phyloP scores from a whole-genome alignment of 2,797 vertebrate genomes.

The Sphenodon punctatus region DNA sequence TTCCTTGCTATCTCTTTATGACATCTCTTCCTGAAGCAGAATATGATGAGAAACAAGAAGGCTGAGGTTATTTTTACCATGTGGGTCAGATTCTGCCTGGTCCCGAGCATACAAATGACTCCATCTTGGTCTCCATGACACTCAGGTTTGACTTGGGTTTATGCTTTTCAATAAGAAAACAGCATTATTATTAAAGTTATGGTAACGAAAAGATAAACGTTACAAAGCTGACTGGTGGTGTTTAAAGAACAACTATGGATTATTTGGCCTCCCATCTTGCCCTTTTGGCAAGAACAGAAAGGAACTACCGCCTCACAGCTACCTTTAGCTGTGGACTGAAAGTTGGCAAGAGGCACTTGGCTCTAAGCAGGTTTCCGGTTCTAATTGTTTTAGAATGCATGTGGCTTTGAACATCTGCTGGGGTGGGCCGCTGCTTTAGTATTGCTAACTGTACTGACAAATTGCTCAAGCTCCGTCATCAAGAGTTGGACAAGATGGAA shows the following conservation, averaged over 20 bases:
- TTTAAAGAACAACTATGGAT: neutral
- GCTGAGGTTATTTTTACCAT: too few relatives aligned
- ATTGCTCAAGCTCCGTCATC: constrained; percentile 61
- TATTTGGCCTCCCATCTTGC: constrained; percentile 4
- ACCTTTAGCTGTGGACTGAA: neutral
- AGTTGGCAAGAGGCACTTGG: neutral
- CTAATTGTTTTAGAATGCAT: constrained; percentile 48
- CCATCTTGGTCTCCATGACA: neutral
- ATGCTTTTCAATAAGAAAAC: neutral
- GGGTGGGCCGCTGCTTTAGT: constrained; percentile 46
- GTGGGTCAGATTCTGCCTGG: neutral
- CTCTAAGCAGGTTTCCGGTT: constrained; percentile 4
- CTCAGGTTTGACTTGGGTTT: neutral
- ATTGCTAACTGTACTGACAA: constrained; percentile 44
- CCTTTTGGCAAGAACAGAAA: neutral
- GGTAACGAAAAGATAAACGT: neutral
- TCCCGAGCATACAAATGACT: neutral
- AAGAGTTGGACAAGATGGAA: constrained; percentile 6
- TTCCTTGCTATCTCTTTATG: too few relatives aligned
- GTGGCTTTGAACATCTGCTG: constrained; percentile 48
- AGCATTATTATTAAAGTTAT: neutral
- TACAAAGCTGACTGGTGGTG: neutral
- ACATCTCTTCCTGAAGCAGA: too few relatives aligned
- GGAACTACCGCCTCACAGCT: neutral
- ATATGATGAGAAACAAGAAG: too few relatives aligned